Base-by-base conservation (phyloP, 2,888 invertebrate species). In the Laothoe populi region DNA sequence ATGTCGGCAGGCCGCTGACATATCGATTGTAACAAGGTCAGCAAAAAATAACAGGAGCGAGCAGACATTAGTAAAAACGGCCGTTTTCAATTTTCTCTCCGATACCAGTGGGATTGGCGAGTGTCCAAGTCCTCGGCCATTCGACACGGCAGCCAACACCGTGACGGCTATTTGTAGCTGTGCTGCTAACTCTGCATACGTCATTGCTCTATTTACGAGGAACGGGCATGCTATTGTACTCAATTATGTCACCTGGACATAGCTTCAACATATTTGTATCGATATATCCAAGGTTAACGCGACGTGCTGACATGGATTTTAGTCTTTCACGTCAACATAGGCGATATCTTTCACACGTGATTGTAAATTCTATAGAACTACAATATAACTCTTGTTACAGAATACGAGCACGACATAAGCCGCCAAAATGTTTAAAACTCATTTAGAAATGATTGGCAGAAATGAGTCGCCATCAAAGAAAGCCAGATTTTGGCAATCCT, bases 401-500 rank as follows among this genome's bases (percentile, higher is more conserved):
- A 95, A 94, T 95, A 96, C 96, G 96, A 96, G 95, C 95, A 94
- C 94, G 92, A 94, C 94, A 94, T 94, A 94, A 94, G 89, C 93
- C 87, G 94, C 92, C 94, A 96, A 95, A 94, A 96, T 97, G 96
- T 97, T 97, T 94, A 97, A 96, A 94, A 96, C 94, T 93, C 97
- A 97, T 94, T 95, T 97, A 94, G 97, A 97, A 94, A 97, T 97
- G 96, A 97, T 97, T 90, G 97, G 97, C 94, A 96, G 97, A 93
- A 97, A 97, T 91, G 97, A 97, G 94, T 95, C 96, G 88, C 95
- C 97, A 87, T 96, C 96, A 93, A 97, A 96, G 94, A 97, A 97
- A 94, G 97, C 97, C 89, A 97, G 95, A 94, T 97, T 97, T 94
- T 97, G 97, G 97, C 97, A 97, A 93, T 97, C 97, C 85, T 97